These are phyloP conservation scores for Montipora cactus DNA, from an alignment of 64 coral and sea anemone species.

Conservation along the genomic window DNA sequence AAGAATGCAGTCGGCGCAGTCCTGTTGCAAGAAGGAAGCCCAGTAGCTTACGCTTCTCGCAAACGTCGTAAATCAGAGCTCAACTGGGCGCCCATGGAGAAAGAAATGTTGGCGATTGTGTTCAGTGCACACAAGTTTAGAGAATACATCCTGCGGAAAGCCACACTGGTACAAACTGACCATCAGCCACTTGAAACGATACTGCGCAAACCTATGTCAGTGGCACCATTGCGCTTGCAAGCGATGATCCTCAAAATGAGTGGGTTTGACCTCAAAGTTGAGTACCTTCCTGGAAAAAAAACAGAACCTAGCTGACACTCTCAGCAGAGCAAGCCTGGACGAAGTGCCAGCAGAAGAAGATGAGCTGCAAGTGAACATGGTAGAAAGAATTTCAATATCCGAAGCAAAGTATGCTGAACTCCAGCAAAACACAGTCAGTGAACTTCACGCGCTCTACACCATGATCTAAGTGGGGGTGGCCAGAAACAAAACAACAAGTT, in stretches of 20 bases:
- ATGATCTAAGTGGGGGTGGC: constrained; percentile 48
- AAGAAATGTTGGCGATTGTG: constrained; percentile 70
- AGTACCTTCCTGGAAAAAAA: constrained; percentile 75
- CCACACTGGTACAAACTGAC: constrained; percentile 39
- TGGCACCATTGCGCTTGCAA: constrained; percentile 61
- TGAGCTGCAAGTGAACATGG: constrained; percentile 55
- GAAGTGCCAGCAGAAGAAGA: constrained; percentile 44
- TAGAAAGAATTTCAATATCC: constrained; percentile 50
- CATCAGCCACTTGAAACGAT: constrained; percentile 62
- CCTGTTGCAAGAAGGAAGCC: constrained; percentile 54
- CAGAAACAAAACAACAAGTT: constrained; percentile 26
- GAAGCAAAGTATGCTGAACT: constrained; percentile 59
- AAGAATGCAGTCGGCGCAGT: constrained; percentile 65
- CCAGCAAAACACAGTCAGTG: constrained; percentile 61
- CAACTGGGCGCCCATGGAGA: constrained; percentile 64
- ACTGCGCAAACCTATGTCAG: constrained; percentile 45
- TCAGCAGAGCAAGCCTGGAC: constrained; percentile 58
- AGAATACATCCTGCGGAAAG: constrained; percentile 58
- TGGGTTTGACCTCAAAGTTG: constrained; percentile 57
- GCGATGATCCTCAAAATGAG: constrained; percentile 65
- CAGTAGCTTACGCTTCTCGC: constrained; percentile 47
- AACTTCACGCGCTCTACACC: constrained; percentile 43
- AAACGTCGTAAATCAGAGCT: constrained; percentile 55
- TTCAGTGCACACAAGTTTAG: constrained; percentile 73
- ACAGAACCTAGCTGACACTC: constrained; percentile 55